Evolutionary conservation across 2,113 vertebrate genomes (phyloP), one percentile per base, ranked within the genome.

Genomic region (Perca flavescens): DNA sequence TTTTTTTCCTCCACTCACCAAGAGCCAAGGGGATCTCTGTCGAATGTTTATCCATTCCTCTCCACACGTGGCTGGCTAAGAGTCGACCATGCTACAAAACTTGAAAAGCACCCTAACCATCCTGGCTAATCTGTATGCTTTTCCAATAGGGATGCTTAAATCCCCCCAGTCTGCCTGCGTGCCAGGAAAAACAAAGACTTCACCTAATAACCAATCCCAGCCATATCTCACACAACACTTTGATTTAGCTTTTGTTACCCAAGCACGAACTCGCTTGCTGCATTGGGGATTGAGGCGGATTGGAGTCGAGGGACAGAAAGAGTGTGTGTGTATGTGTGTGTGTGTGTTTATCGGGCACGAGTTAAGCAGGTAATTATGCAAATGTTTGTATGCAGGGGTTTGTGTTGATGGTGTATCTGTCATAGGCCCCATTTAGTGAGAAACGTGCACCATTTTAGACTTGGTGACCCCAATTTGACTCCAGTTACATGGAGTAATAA

Each of bases 171-270:
- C 84, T 58, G 85, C 77, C 63, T 71, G 75, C 43, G 56, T 87
- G 91, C 77, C 79, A 79, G 79, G 77, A 67, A 83, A 93, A 86
- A 92, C 86, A 93, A 92, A 91, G 80, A 81, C 68, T 81, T 85
- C 82, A 89, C 88, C 83, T 89, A 86, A 91, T 88, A 92, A 84
- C 22, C 28, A 87, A 91, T 83, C 88, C 76, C 34, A 65, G 75
- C 78, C 86, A 89, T 86, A 90, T 83, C 88, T 89, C 80, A 88
- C 77, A 84, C 68, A 73, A 43, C 83, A 76, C 86, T 88, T 88
- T 87, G 84, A 91, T 89, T 90, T 73, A 5, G 74, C 49, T 79
- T 89, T 76, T 79, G 85, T 63, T 86, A 77, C 69, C 89, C 47
- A 6, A 68, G 91, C 88, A 82, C 81, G 34, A 34, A 74, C 58